phyloP scores from a whole-genome alignment of 2,797 vertebrate species.

The Diglossa cyanea region DNA sequence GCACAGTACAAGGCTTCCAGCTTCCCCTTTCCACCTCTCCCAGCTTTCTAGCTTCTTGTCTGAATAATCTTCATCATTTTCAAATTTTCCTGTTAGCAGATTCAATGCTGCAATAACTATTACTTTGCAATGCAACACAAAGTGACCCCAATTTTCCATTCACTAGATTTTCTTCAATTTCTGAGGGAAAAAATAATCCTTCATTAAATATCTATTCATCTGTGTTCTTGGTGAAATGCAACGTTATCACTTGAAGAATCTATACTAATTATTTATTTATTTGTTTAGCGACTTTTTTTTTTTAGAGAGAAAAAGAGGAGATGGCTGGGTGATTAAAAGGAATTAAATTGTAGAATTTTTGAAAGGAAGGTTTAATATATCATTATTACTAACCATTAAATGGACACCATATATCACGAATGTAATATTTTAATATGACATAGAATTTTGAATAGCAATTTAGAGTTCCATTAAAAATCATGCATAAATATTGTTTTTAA shows the following conservation, averaged over 20 bases:
- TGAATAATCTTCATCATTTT: constrained; percentile 70
- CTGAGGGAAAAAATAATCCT: constrained; percentile 52
- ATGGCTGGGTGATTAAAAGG: neutral
- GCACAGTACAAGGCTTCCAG: neutral
- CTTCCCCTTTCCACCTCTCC: constrained; percentile 47
- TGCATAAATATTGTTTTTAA: neutral
- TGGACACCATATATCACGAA: neutral
- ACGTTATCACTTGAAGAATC: constrained; percentile 6
- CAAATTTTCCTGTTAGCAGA: constrained; percentile 57
- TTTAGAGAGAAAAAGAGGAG: neutral
- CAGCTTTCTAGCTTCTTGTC: constrained; percentile 57
- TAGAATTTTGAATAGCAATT: neutral
- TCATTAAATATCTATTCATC: constrained; percentile 70
- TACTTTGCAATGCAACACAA: constrained; percentile 44
- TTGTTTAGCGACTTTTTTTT: neutral
- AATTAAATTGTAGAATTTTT: neutral
- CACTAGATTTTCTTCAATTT: constrained; percentile 66
- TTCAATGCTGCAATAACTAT: constrained; percentile 63
- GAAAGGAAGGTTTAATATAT: neutral
- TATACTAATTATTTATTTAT: neutral
- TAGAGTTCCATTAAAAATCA: neutral
- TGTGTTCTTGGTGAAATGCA: constrained; percentile 8
- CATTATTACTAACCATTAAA: neutral
- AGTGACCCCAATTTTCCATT: constrained; percentile 64
- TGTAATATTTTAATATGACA: neutral